phyloP scores from a whole-genome alignment of 2,888 invertebrate species.

The Tiphia femorata region DNA sequence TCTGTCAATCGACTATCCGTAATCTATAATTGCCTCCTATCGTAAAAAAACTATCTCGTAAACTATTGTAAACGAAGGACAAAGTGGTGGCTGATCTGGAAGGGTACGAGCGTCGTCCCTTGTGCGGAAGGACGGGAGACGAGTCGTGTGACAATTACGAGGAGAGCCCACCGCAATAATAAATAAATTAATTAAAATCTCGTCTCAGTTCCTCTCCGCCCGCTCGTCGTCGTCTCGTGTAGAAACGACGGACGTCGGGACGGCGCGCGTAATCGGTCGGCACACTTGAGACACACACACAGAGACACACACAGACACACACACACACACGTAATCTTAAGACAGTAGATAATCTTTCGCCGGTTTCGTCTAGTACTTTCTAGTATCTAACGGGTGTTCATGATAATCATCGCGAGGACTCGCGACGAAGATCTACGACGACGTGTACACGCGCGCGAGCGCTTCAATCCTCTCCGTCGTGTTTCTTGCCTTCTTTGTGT shows the following conservation, averaged over 20 bases:
- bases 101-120: conserved; percentile 27
- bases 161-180: conserved; percentile 34
- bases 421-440: conserved; percentile 14
- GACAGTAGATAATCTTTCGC: conserved; percentile 43
- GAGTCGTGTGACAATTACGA: too few relatives aligned
- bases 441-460: conserved; percentile 35
- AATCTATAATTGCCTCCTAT: conserved; percentile 56
- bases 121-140: conserved; percentile 10
- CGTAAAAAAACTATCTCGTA: conserved; percentile 53
- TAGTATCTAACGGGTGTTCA: conserved; percentile 40
- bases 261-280: not conserved
- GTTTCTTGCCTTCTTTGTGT: conserved; percentile 20
- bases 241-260: not conserved
- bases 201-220: not conserved
- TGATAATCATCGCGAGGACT: conserved; percentile 16
- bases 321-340: conserved; percentile 40
- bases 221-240: not conserved
- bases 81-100: conserved; percentile 28
- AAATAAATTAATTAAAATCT: conserved; percentile 12
- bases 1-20: conserved; percentile 56
- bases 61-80: conserved; percentile 41
- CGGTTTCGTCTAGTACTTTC: conserved; percentile 47
- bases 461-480: not conserved
- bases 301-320: not conserved
- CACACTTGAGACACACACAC: not conserved